Evolutionary conservation across 2,113 vertebrate species (phyloP), one percentile per base, ranked within the genome.

Genomic region (Phrynosoma platyrhinos): DNA sequence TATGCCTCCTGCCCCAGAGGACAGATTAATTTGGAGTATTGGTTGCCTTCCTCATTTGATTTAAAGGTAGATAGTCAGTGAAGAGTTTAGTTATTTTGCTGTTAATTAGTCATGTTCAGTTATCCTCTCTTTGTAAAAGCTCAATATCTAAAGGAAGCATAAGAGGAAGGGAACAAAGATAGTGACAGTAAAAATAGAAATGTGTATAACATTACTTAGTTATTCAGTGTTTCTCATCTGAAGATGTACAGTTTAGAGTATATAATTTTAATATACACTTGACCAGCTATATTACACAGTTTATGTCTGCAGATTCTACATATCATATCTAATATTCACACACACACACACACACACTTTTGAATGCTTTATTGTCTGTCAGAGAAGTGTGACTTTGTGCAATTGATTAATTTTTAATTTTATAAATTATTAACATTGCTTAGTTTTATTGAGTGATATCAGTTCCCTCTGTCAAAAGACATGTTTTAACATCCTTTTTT

Each of bases 1-100:
- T 90, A 95, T 95, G 90, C 88, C 94, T 95, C 90, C 62, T 91
- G 91, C 92, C 96, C 94, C 96, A 95, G 91, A 97, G 96, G 97
- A 97, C 91, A 96, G 95, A 97, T 97, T 97, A 97, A 93, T 95
- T 97, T 96, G 96, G 96, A 95, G 92, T 95, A 95, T 95, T 96
- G 93, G 95, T 95, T 95, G 94, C 91, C 95, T 96, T 96, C 89
- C 92, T 96, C 94, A 94, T 97, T 97, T 96, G 94, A 96, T 96
- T 97, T 96, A 95, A 97, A 96, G 90, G 92, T 93, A 87, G 92
- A 93, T 95, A 96, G 96, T 95, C 90, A 95, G 91, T 94, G 93
- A 18, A 92, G 85, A 91, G 83, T 94, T 95, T 93, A 94, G 93
- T 95, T 95, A 88, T 92, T 89, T 94, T 94, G 81, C 86, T 95